Percentiles rank a stretch among this genome's conserved stretches.
Conservation (phyloP, 2,797 vertebrate species). For the Australoheros facetus region DNA sequence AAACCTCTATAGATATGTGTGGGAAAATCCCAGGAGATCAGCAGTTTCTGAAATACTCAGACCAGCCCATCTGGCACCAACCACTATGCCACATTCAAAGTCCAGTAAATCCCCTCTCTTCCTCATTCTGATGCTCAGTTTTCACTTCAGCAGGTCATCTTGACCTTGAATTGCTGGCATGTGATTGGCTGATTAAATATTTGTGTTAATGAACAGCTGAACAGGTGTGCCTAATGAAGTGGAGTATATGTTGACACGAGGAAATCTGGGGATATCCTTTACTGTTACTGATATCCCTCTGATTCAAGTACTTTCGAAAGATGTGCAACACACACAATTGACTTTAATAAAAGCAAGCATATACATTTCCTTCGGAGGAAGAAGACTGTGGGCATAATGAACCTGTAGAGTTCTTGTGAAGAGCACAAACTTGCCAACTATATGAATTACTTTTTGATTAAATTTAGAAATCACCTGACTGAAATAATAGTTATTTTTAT, state of each 20-base stretch:
- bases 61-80: too few species aligned
- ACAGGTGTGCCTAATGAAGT: background rate
- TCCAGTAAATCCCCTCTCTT: too few species aligned
- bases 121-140: too few species aligned
- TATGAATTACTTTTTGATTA: background rate
- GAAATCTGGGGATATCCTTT: background rate
- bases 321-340: background rate
- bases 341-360: background rate
- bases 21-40: background rate
- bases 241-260: background rate
- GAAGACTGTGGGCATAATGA: background rate
- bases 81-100: too few species aligned
- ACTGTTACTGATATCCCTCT: background rate
- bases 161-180: background rate
- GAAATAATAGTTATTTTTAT: background rate
- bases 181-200: background rate
- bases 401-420: background rate
- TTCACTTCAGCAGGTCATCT: too few species aligned
- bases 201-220: background rate
- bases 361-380: background rate
- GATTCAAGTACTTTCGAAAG: background rate
- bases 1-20: background rate
- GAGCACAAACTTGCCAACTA: background rate
- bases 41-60: too few species aligned
- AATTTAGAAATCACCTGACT: background rate